Percentiles rank a stretch among this genome's conserved stretches.
These are phyloP conservation scores for Anoplius nigerrimus DNA, from an alignment of 2,888 invertebrate species.

Conservation along the genomic window DNA sequence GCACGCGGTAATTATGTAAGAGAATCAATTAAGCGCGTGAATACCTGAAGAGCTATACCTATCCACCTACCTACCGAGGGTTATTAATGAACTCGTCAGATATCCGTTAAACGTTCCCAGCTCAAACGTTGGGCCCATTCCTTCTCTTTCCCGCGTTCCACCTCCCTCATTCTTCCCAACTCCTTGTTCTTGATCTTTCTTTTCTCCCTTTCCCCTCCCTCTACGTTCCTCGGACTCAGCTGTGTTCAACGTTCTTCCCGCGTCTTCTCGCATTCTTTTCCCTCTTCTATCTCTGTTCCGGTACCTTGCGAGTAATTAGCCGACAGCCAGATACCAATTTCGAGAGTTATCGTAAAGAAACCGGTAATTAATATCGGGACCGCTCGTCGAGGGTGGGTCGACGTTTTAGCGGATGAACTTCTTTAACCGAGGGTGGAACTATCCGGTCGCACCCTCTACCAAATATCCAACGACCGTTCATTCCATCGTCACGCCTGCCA, in stretches of 20 bases:
- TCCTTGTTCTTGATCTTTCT: constrained; percentile 19
- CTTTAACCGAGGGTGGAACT: constrained; percentile 41
- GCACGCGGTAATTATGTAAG: constrained; percentile 59
- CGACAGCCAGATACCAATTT: constrained; percentile 33
- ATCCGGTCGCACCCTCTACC: constrained; percentile 41
- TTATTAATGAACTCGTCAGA: constrained; percentile 70
- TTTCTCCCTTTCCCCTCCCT: constrained; percentile 4
- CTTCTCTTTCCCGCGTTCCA: background rate
- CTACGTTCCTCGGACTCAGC: constrained; percentile 2
- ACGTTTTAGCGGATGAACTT: constrained; percentile 36
- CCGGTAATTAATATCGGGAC: constrained; percentile 52
- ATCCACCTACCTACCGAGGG: constrained; percentile 51
- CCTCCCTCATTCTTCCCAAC: background rate
- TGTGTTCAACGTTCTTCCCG: too few relatives aligned
- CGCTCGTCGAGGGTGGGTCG: constrained; percentile 29
- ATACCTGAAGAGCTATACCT: constrained; percentile 53
- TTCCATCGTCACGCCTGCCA: background rate
- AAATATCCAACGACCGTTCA: background rate
- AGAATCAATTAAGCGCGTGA: constrained; percentile 63
- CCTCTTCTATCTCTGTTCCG: background rate
- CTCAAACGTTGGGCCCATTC: constrained; percentile 30
- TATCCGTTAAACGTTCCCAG: constrained; percentile 62
- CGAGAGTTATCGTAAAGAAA: constrained; percentile 43
- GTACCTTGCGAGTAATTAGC: constrained; percentile 38
- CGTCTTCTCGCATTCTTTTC: too few relatives aligned